These are phyloP conservation scores for Agonopterix alstromeriana DNA, from an alignment of 2,888 invertebrate genomes.

Conservation along the genomic window DNA sequence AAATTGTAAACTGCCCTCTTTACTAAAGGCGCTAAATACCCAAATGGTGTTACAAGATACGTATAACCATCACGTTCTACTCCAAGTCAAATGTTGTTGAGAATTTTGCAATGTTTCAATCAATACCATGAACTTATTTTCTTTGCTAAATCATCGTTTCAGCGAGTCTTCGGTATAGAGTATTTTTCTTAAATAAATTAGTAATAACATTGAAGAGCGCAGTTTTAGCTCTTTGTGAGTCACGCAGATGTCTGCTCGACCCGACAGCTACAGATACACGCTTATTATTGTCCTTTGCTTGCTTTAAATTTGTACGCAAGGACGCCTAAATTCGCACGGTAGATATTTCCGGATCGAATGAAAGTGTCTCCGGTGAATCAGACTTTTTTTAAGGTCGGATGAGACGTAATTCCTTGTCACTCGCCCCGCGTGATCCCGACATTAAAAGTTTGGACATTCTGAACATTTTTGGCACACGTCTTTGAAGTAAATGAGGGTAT, in stretches of 20 bases:
- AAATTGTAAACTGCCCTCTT: constrained; percentile 74
- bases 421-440: constrained; percentile 44
- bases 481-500: constrained; percentile 28
- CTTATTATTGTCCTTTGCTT: constrained; percentile 60
- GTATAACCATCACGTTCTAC: no score
- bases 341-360: constrained; percentile 68
- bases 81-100: no score
- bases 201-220: constrained; percentile 3
- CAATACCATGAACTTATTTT: no score
- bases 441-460: constrained; percentile 52
- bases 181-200: constrained; percentile 5
- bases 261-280: constrained; percentile 26
- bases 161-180: not conserved
- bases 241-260: constrained; percentile 32
- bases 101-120: no score
- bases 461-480: constrained; percentile 47
- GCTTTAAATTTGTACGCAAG: constrained; percentile 61
- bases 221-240: constrained; percentile 29
- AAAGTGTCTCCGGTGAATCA: constrained; percentile 67
- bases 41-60: constrained; percentile 22
- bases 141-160: no score
- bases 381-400: constrained; percentile 48
- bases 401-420: constrained; percentile 59
- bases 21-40: constrained; percentile 57
- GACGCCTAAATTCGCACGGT: constrained; percentile 61